Percentiles rank a stretch among this genome's conserved stretches.
Evolutionary conservation across 2,113 vertebrate genomes (phyloP).

Genomic region (Acinonyx jubatus): DNA sequence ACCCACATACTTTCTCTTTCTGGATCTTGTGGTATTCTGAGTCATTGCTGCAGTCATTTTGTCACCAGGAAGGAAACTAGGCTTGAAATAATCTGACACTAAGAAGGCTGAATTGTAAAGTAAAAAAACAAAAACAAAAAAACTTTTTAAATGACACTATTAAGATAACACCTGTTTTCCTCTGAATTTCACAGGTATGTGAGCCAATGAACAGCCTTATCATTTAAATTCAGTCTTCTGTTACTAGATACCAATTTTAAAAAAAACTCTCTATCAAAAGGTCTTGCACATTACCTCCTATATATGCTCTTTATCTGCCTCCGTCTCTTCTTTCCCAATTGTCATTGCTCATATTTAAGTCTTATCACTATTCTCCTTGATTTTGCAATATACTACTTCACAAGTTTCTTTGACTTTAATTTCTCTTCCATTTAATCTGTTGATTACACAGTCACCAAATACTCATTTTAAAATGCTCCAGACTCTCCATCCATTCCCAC

Average conservation of each 20-base stretch:
- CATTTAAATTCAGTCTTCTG: neutral
- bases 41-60: neutral
- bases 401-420: neutral
- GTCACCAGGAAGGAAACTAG: neutral
- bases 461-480: neutral
- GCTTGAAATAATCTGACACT: constrained; percentile 26
- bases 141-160: neutral
- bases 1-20: neutral
- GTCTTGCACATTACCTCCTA: neutral
- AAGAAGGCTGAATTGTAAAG: neutral
- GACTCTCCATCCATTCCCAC: neutral
- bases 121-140: neutral
- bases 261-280: neutral
- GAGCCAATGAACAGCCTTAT: neutral
- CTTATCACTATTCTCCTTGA: neutral
- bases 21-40: neutral
- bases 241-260: neutral
- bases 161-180: neutral
- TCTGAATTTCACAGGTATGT: neutral
- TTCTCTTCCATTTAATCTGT: neutral
- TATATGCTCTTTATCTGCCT: neutral
- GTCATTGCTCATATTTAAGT: neutral
- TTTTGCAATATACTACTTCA: neutral
- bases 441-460: neutral
- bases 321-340: neutral